Base-by-base conservation (phyloP, 2,113 vertebrate species). In the Percina caprodes region DNA sequence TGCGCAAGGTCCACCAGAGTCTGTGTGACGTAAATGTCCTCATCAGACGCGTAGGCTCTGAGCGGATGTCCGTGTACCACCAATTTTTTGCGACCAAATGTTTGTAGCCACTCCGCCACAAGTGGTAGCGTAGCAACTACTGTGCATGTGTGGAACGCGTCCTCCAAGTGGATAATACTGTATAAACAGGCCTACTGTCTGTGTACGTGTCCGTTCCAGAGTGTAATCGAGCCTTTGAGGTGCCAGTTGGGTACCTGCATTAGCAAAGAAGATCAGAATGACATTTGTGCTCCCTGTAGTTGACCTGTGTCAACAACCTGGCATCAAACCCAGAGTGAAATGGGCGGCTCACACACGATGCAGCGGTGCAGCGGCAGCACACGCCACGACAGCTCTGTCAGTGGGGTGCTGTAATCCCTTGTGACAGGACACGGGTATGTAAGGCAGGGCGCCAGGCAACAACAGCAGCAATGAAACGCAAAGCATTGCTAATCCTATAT, bases 401-500 rank as follows among this genome's bases (percentile, higher is more conserved):
- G 23, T 54, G 12, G 12, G 23, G 49, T 0, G 9, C 24, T 75
- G 56, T 88, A 86, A 90, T 90, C 68, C 69, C 54, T 26, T 51
- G 68, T 86, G 88, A 85, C 79, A 73, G 69, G 60, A 77, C 12
- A 30, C 6, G n/a, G 56, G 42, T 54, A 30, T 30, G 30, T 30
- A 58, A 55, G 61, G 61, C 61, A 73, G 72, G 54, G n/a, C 48
- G 58, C 63, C 69, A 69, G 60, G 11, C 11, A 3, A 42, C 60
- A 21, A 51, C 82, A 70, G 70, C 69, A 26, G 33, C 70, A 26
- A 60, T 33, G 69, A 67, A n/a, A 18, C 8, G 23, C 80, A 74
- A 51, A 86, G 72, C 82, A 66, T 82, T 68, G 74, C 70, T 83
- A 77, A 82, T 79, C 15, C 1, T 48, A 18, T 62, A 13, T 15